phyloP scores from a whole-genome alignment of 2,888 invertebrate genomes.

The Rutpela maculata region DNA sequence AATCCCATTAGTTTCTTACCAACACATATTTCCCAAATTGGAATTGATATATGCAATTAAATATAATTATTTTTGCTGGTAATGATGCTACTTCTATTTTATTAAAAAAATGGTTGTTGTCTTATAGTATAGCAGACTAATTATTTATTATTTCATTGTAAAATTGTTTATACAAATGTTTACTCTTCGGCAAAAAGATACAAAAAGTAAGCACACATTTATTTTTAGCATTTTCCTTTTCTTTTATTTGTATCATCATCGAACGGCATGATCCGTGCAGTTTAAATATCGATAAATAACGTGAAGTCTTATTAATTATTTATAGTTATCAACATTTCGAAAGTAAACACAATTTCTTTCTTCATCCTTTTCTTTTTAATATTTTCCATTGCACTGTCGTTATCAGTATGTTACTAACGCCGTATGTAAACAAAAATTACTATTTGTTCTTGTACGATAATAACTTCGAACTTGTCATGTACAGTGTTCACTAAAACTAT shows the following conservation, averaged over 20 bases:
- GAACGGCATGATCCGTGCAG: slow-evolving; percentile 7
- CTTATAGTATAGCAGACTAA: no score
- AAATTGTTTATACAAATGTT: neutral
- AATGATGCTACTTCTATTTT: no score
- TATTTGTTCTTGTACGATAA: slow-evolving; percentile 11
- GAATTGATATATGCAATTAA: no score
- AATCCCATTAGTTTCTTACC: no score
- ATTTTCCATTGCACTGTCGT: neutral
- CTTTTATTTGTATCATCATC: slow-evolving; percentile 9
- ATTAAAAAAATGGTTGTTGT: no score
- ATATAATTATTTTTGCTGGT: no score
- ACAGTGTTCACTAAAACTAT: neutral
- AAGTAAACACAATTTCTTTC: neutral
- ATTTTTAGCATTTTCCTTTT: neutral
- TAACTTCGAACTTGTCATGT: neutral
- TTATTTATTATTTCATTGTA: neutral
- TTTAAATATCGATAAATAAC: neutral
- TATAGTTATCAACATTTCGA: slow-evolving; percentile 13
- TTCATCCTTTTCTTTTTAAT: neutral
- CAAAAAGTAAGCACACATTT: neutral
- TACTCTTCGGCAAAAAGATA: neutral
- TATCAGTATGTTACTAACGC: slow-evolving; percentile 15
- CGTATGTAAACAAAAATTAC: slow-evolving; percentile 8
- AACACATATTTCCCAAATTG: no score
- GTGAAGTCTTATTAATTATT: slow-evolving; percentile 7